Percentiles rank a stretch among this genome's conserved stretches.
Evolutionary conservation across 2,113 vertebrate species (phyloP).

Genomic region (Aramus guarauna): DNA sequence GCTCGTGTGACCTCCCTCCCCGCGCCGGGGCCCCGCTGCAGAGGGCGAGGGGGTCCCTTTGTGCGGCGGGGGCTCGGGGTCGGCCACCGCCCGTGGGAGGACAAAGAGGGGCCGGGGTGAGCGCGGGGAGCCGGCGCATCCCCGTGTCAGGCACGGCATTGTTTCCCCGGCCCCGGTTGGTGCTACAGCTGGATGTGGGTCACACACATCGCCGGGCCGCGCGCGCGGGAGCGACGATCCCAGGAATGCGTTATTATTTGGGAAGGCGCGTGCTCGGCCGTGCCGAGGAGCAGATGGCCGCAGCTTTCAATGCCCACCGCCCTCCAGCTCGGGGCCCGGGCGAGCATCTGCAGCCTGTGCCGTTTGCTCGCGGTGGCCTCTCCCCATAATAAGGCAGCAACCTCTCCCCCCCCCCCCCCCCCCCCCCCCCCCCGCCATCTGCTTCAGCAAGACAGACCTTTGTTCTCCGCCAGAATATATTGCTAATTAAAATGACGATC

Average conservation of each 20-base stretch:
- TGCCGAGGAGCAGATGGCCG: slow-evolving; percentile 71
- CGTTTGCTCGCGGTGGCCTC: neutral
- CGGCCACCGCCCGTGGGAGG: neutral
- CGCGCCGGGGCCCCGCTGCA: rapidly evolving
- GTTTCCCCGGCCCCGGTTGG: neutral
- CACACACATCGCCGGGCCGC: neutral
- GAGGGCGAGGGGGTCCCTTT: neutral
- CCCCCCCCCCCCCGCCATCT: slow-evolving; percentile 69
- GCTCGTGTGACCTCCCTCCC: neutral
- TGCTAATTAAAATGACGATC: slow-evolving; percentile 67
- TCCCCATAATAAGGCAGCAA: slow-evolving; percentile 24
- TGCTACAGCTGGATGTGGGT: slow-evolving; percentile 56
- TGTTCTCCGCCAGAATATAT: slow-evolving; percentile 50
- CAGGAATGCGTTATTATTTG: slow-evolving; percentile 31
- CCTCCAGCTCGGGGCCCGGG: neutral
- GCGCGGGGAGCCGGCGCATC: neutral
- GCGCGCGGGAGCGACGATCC: neutral
- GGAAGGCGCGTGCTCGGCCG: slow-evolving; percentile 30
- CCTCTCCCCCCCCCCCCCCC: neutral
- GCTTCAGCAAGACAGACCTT: slow-evolving; percentile 58
- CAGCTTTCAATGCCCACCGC: neutral
- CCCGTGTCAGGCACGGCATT: neutral
- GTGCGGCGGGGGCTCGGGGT: rapidly evolving
- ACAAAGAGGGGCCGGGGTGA: slow-evolving; percentile 31
- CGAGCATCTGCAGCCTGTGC: slow-evolving; percentile 61